phyloP scores from a whole-genome alignment of 2,113 vertebrate genomes.

The Poecilia latipinna region DNA sequence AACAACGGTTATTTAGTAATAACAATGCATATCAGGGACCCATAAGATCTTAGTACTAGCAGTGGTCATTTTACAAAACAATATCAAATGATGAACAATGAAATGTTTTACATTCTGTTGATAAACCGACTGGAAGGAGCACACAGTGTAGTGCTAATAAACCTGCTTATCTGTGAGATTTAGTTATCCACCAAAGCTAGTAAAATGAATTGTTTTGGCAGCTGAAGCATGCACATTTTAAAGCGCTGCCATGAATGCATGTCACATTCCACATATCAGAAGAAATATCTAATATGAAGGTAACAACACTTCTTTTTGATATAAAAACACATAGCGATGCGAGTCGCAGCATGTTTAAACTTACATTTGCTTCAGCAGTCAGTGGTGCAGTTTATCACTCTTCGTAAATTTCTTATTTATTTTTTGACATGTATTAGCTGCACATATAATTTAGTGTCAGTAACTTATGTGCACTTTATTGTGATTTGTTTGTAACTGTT shows the following conservation, averaged over 20 bases:
- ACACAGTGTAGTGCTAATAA: not conserved
- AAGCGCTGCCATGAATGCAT: conserved; percentile 32
- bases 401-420: not conserved
- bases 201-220: not conserved
- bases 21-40: not conserved
- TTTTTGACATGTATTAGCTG: conserved; percentile 10
- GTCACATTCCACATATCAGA: conserved; percentile 13
- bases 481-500: conserved; percentile 1
- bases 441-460: not conserved
- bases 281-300: not conserved
- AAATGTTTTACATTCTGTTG: not conserved
- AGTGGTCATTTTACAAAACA: not conserved
- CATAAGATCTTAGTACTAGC: conserved; percentile 4
- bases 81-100: conserved; percentile 18
- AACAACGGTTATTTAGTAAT: not conserved
- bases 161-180: not conserved
- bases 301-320: not conserved
- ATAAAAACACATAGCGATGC: not conserved
- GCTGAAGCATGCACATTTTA: conserved; percentile 28
- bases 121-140: not conserved
- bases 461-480: conserved; percentile 17
- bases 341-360: conserved; percentile 17
- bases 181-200: conserved; percentile 1
- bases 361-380: not conserved
- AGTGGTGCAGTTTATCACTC: not conserved